Base-by-base conservation (phyloP, 1,140 invertebrate species). In the Drosophila lowei region DNA sequence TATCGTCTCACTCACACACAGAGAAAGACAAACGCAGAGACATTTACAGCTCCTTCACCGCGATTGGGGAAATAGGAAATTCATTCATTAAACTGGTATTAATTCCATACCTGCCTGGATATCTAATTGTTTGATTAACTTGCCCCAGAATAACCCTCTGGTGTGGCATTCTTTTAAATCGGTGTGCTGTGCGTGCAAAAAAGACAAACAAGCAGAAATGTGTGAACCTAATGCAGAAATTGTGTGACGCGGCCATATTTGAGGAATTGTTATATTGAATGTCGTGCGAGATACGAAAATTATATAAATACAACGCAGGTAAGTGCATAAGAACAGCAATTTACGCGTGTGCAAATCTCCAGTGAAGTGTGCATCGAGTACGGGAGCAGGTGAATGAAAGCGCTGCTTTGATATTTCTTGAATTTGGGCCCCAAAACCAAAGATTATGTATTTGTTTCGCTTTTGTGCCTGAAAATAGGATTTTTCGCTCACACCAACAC, bases 1-100 rank as follows among this genome's bases (percentile, higher is more conserved):
- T 86, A 86, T 83, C 79, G 79, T 85, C 81, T 85, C 81, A 86
- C 81, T 85, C 81, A 85, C 81, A 84, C 79, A 81, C 89, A 85
- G 88, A 90, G 76, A 74, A 90, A 89, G 86, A 85, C 80, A 85
- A 75, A 78, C 67, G 23, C 23, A 89, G 72, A 79, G 72, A 50
- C 61, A 67, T 62, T 56, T 47, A 47, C 47, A 59, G 34, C 57
- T 50, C 46, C 8, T 30, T 47, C 60, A 72, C 67, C 23, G 23
- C 23, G 78, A 58, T 65, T 75, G 28, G 75, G 76, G 72, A 74
- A 38, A 38, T 38, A 38, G 34, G 61, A 81, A 79, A 79, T 88
- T 83, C 84, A 79, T 88, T 88, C 83, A 86, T 78, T 62, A 62
- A 79, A 70, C 72, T 88, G 86, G 74, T 77, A 83, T 79, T 88